Base-by-base conservation (phyloP, 2,888 invertebrate species). In the Byasa hedistus region DNA sequence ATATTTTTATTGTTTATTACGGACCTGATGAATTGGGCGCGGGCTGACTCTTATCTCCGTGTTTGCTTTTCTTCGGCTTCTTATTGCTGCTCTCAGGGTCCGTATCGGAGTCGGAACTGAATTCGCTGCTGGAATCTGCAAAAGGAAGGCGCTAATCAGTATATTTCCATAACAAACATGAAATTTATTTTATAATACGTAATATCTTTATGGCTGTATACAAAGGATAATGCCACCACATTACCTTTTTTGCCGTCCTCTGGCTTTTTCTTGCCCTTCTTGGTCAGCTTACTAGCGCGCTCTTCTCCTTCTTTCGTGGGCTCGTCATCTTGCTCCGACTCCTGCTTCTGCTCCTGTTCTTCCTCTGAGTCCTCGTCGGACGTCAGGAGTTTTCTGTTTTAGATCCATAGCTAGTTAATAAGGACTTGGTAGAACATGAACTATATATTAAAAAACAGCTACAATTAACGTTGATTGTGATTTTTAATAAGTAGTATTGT, bases 321-420 rank as follows among this genome's bases (percentile, higher is more conserved):
- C 56, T 95, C 94, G 61, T 94, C 94, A 32, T 96, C 96, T 57
- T 95, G 94, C 24, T 94, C 94, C 67, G 95, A 94, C 76, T 96
- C 95, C 3, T 93, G 93, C 65, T 96, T 95, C 82, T 96, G 94
- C 69, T 97, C 95, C 69, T 95, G 94, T 70, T 97, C 96, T 68
- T 97, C 96, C 21, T 97, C 97, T 0, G 96, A 95, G 65, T 96
- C 97, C 79, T 97, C 97, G 79, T 97, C 97, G 0, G 98, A 98
- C 0, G 95, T 96, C 23, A 98, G 92, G 54, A 98, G 90, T 82
- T 98, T 97, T 69, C 96, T 93, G 61, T 21, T 39, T 15, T 15
- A 39, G 3, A 15, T 39, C 1, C 10, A 39, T 2, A 39, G 15
- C 12, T 15, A 12, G 15, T 12, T 39, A 39, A 39, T 0, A 3